Evolutionary conservation across 2,888 invertebrate species (phyloP).

Genomic region (Himalopsyche anomala): DNA sequence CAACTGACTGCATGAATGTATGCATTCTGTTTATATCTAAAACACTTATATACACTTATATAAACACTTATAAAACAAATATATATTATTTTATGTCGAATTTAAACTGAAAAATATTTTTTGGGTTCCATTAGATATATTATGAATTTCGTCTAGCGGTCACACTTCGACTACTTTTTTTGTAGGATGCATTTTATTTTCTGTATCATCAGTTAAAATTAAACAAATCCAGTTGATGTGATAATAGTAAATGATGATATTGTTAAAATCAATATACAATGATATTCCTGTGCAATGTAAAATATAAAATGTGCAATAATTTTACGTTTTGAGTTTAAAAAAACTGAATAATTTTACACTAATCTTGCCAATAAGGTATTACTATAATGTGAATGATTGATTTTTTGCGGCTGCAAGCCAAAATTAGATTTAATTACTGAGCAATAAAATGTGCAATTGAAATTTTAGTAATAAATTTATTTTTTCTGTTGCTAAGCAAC

Average conservation of each 20-base stretch:
- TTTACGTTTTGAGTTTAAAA: neutral
- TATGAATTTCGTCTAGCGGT: too few species aligned
- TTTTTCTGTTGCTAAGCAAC: neutral
- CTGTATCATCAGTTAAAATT: too few species aligned
- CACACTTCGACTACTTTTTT: too few species aligned
- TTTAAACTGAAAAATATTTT: too few species aligned
- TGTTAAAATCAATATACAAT: too few species aligned
- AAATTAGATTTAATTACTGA: slow-evolving; percentile 54
- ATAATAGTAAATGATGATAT: neutral
- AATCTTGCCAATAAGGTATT: slow-evolving; percentile 28
- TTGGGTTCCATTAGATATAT: too few species aligned
- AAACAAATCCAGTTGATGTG: neutral
- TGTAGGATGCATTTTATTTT: too few species aligned
- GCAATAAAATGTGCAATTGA: slow-evolving; percentile 41
- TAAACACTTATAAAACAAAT: too few species aligned
- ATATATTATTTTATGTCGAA: too few species aligned
- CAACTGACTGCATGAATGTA: too few species aligned
- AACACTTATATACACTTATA: too few species aligned
- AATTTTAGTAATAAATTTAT: slow-evolving; percentile 28
- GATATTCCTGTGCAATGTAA: slow-evolving; percentile 40
- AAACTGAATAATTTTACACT: neutral
- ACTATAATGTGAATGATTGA: slow-evolving; percentile 50
- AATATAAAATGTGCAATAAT: slow-evolving; percentile 49
- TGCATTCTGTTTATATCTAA: too few species aligned
- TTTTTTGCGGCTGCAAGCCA: slow-evolving; percentile 63